Evolutionary conservation across 1,140 invertebrate species (phyloP).

Genomic region (Saxidomus purpurata): DNA sequence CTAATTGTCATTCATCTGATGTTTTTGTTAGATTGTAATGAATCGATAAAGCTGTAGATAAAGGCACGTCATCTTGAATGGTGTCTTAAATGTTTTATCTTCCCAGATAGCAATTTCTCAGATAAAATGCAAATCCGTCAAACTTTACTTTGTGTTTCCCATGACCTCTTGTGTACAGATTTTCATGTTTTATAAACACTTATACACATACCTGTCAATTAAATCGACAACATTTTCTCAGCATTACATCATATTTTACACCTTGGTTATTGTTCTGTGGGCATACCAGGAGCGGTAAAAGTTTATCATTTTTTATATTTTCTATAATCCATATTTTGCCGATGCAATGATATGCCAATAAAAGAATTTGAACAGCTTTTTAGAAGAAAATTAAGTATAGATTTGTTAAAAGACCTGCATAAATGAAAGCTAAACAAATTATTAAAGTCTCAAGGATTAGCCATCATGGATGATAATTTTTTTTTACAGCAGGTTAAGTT

Average conservation of each 20-base stretch:
- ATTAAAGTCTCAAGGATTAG: no score
- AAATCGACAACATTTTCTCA: not conserved
- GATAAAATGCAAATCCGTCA: constrained; percentile 16
- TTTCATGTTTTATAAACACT: constrained; percentile 38
- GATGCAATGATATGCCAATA: no score
- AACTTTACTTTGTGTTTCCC: constrained; percentile 20
- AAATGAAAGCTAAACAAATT: no score
- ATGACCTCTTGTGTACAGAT: constrained; percentile 21
- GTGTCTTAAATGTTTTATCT: constrained; percentile 4
- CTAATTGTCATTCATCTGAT: no score
- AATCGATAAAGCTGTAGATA: not conserved
- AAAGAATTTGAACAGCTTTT: no score
- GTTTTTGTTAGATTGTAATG: not conserved
- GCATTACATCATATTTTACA: constrained; percentile 32
- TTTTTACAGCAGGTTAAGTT: not conserved
- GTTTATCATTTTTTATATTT: no score
- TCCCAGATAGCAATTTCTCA: constrained; percentile 8
- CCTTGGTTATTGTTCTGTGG: not conserved
- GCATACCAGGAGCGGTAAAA: not conserved
- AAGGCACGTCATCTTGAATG: not conserved
- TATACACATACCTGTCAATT: constrained; percentile 6
- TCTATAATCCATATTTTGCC: no score
- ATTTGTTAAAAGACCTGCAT: no score
- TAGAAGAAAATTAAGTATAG: no score
- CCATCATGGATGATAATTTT: no score